Base-by-base conservation (phyloP, 2,113 vertebrate genomes). In the Reinhardtius hippoglossoides region DNA sequence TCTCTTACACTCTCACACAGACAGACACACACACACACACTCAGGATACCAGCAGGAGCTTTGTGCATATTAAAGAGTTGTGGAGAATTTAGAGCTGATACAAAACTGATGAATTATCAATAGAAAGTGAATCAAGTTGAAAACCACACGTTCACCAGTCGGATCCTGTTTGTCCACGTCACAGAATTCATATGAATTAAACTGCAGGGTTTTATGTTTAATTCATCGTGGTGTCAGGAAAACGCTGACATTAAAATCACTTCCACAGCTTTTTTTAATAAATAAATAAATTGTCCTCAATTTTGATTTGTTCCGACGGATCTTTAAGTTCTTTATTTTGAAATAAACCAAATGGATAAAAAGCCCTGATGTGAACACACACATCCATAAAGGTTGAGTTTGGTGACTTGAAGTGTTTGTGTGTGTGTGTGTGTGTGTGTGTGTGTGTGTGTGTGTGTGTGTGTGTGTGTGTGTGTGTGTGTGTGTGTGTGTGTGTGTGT, bases 21-120 rank as follows among this genome's bases (percentile, higher is more conserved):
- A 6, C 56, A 5, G 60, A 24, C 64, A 37, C 44, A 60, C 27
- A 64, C 78, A 73, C 69, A 68, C 60, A 78, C 77, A 81, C 74
- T 79, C 81, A 78, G 55, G 26, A 72, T 35, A 79, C 81, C 54
- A 50, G 21, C 60, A 40, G 46, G 46, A 12, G 59, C 20, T 46
- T n/a, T 48, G 79, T 31, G 58, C 58, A 15, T 27, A 3, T 23
- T 23, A 23, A 54, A 0, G 14, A 50, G 16, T 50, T 50, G 23
- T 23, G 78, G 78, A 62, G 75, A 73, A 62, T 79, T 76, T n/a
- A 31, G 10, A 35, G 31, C 26, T 50, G 40, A 42, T 20, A 18
- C 1, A 15, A 55, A 73, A 88, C 81, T 81, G 42, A 62, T 13
- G 5, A 55, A 40, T 27, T 31, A 24, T 24, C 24, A 24, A 24